Percentiles rank a stretch among this genome's conserved stretches.
These are phyloP conservation scores for Solenodon paradoxus DNA, from an alignment of 2,113 vertebrate species.

Conservation along the genomic window DNA sequence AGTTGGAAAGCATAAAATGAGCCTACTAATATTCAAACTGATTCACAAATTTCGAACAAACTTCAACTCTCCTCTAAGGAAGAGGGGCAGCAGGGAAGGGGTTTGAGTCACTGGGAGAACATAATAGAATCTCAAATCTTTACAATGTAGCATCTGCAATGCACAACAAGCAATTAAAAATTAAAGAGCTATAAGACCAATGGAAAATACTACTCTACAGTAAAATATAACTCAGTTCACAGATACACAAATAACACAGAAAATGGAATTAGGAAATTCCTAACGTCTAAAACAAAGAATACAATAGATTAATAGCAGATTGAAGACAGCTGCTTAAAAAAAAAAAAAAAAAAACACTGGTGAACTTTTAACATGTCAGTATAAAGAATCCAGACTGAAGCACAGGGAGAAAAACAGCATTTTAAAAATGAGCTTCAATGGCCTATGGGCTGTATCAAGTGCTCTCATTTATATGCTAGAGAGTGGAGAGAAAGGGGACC, in stretches of 20 bases:
- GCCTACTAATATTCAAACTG: not conserved
- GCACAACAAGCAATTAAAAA: not conserved
- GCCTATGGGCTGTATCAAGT: not conserved
- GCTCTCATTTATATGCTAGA: not conserved
- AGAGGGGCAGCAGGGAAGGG: no score
- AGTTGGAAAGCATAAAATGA: not conserved
- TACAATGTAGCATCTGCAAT: not conserved
- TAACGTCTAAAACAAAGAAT: no score
- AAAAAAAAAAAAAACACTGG: not conserved
- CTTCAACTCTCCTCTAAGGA: not conserved
- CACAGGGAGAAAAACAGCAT: not conserved
- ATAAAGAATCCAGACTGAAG: not conserved
- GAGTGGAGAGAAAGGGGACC: not conserved
- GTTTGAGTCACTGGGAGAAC: no score
- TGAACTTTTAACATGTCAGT: not conserved
- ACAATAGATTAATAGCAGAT: not conserved
- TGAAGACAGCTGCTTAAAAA: no score
- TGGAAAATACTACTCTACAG: not conserved
- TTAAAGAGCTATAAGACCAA: not conserved
- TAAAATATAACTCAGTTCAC: not conserved
- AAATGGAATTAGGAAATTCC: not conserved
- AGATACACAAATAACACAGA: not conserved
- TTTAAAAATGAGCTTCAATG: not conserved
- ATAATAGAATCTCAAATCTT: not conserved
- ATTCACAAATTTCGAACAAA: not conserved